Evolutionary conservation across 2,797 vertebrate genomes (phyloP), one percentile per base, ranked within the genome.

Genomic region (Phrynocephalus guinanensis): DNA sequence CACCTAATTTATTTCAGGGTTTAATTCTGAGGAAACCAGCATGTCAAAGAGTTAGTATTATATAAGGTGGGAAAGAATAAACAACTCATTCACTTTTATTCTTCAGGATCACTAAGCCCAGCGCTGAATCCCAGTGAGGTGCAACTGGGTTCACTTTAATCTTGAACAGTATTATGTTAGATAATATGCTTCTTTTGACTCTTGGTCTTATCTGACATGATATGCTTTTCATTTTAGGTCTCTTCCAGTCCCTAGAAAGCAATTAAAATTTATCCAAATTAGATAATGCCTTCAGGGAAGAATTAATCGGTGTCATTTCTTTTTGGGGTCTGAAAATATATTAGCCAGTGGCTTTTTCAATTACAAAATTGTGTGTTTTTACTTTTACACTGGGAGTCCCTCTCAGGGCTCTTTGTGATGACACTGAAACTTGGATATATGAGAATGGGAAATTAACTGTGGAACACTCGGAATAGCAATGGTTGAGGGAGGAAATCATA

Each of bases 241-340:
- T 24, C 26, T 44, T n/a, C 33, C 13, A 11, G 44, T 56, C 16
- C 6, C 78, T 52, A 28, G 52, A 72, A 87, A 79, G 38, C 84
- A 67, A 56, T 70, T 79, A 50, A 48, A 82, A 80, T 86, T 0
- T 50, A 88, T 50, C 50, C 77, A 73, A 73, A 82, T 70, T 71
- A 72, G 79, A 89, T 67, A 77, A 66, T 26, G 38, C 48, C 38
- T 68, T 82, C 85, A 60, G 84, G 89, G 28, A 71, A 33, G 0
- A 1, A 88, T 52, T 84, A 84, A 86, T 86, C 79, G 22, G 79
- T 86, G 84, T 79, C 73, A 86, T 71, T 81, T 90, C 60, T 88
- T 33, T 44, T 77, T 86, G 76, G 63, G 80, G 44, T 7, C 1
- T 0, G 18, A 91, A 87, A 85, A 77, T 75, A 44, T 38, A 78